Conservation (phyloP, 2,113 vertebrate genomes). For the Odontophorus gujanensis region DNA sequence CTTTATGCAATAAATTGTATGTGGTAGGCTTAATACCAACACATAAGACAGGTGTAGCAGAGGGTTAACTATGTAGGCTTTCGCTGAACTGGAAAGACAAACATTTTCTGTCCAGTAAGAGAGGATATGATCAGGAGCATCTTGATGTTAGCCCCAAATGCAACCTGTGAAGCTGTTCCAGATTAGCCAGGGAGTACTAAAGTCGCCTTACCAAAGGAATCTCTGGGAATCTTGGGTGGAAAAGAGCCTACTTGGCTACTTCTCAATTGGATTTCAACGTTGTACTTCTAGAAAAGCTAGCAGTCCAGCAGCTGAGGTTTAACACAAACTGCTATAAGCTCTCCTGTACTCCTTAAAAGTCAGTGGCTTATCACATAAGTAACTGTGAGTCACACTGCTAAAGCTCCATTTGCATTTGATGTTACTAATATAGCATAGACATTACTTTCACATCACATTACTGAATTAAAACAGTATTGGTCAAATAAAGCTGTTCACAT, state of each 20-base stretch:
- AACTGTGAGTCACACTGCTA: not conserved
- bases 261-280: not conserved
- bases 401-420: not conserved
- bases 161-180: not conserved
- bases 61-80: not conserved
- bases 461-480: not conserved
- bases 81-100: not conserved
- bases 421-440: not conserved
- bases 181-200: not conserved
- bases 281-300: not conserved
- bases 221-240: not conserved
- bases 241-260: not conserved
- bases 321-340: not conserved
- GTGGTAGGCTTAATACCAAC: not conserved
- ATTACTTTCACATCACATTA: not conserved
- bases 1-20: not conserved
- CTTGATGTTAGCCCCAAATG: not conserved
- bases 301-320: not conserved
- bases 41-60: not conserved
- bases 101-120: not conserved
- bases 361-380: not conserved
- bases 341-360: conserved; percentile 29
- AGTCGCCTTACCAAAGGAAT: not conserved
- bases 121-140: not conserved
- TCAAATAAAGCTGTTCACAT: not conserved